Percentiles rank a stretch among this genome's conserved stretches.
phyloP scores from a whole-genome alignment of 2,888 invertebrate species.

The Aelia acuminata region DNA sequence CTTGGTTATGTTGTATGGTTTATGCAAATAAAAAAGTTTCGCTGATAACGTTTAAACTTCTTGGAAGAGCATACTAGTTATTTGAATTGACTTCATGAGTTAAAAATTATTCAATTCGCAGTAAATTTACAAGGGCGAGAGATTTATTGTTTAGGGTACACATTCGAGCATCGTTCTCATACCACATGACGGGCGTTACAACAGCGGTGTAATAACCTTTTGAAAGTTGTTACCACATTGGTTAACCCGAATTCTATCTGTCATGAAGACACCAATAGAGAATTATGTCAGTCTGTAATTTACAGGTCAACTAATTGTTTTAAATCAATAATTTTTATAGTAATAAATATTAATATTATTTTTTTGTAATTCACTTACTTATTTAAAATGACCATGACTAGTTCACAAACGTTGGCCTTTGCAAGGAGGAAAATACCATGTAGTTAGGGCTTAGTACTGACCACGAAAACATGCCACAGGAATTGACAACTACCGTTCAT shows the following conservation, averaged over 20 bases:
- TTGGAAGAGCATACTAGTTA: too few species aligned
- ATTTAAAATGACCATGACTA: too few species aligned
- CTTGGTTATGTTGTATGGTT: too few species aligned
- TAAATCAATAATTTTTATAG: not conserved
- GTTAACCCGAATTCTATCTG: conserved; percentile 24
- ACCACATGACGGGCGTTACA: not conserved
- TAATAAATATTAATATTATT: not conserved
- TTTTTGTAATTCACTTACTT: too few species aligned
- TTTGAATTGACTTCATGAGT: not conserved
- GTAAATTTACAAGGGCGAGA: not conserved
- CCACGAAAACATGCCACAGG: not conserved
- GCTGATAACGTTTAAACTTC: too few species aligned
- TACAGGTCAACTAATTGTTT: not conserved
- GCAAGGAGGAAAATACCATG: not conserved
- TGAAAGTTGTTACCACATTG: conserved; percentile 26
- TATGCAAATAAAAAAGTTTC: too few species aligned
- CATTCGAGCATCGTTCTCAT: not conserved
- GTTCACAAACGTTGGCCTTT: too few species aligned
- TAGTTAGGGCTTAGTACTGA: not conserved
- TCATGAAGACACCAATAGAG: not conserved
- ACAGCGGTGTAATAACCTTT: conserved; percentile 7
- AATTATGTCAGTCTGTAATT: not conserved
- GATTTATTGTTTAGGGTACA: not conserved
- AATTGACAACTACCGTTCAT: not conserved
- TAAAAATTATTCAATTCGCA: not conserved